Evolutionary conservation across 2,113 vertebrate species (phyloP).

Genomic region (Sceloporus undulatus): DNA sequence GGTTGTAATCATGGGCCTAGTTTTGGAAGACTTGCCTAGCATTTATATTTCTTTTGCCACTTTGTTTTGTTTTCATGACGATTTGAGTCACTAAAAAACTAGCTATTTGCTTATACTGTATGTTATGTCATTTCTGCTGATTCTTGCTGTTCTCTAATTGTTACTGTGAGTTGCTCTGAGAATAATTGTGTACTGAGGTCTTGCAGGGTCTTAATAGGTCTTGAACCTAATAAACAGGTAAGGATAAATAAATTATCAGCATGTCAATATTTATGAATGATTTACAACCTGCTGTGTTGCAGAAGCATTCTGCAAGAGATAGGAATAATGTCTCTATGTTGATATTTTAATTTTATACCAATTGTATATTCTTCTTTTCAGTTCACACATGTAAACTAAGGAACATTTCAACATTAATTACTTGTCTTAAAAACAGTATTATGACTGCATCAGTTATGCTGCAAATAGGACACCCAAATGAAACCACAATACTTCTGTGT

Average conservation of each 20-base stretch:
- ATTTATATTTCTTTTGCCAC: not conserved
- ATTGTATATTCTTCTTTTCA: not conserved
- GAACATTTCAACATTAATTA: not conserved
- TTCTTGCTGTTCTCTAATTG: not conserved
- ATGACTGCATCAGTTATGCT: not conserved
- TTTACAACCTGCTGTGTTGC: not conserved
- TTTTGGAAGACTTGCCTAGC: not conserved
- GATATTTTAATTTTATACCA: not conserved
- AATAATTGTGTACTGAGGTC: not conserved
- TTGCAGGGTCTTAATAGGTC: not conserved
- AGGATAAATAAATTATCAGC: not conserved
- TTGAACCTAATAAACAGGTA: not conserved
- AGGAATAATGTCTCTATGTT: not conserved
- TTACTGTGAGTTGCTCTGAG: not conserved
- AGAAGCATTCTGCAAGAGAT: not conserved
- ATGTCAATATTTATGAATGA: not conserved
- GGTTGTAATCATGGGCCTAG: not conserved
- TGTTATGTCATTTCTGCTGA: not conserved
- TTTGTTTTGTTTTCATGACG: not conserved
- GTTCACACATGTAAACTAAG: not conserved
- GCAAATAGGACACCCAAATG: not conserved
- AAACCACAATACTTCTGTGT: not conserved
- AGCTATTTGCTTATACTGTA: not conserved
- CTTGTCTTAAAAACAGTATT: not conserved
- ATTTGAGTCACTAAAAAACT: not conserved